Evolutionary conservation across 23 tunicate species (phyloP), one percentile per base, ranked within the genome.

Genomic region (Ciona savignyi): DNA sequence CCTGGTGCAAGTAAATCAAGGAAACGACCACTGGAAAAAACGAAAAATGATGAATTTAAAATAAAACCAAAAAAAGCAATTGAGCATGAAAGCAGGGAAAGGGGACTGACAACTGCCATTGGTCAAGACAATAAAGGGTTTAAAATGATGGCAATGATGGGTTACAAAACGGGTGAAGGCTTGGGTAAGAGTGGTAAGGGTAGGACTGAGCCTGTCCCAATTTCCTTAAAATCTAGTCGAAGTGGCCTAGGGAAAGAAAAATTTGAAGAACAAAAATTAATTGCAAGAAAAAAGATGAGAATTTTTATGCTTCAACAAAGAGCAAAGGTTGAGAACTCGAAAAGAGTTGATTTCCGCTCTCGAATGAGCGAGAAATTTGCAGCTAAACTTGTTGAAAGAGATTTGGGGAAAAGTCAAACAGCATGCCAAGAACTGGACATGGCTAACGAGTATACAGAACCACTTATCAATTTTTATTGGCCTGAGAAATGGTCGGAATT

Each of bases 81-180:
- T 35, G 88, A 91, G 34, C 73, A 63, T 15, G 97, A 91, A 65
- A 76, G 71, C 22, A 75, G 97, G 23, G 90, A 85, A 29, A 80
- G 80, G 62, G 97, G 97, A 1, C 49, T 91, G 2, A 63, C 81
- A 0, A 91, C 97, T 4, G 77, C 67, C 20, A 30, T 91, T 25
- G 56, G 74, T 42, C 20, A 70, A 19, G 86, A 91, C 51, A 91
- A 91, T 73, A 74, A 71, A 9, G 97, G 97, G 34, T 91, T 91
- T 65, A 88, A 89, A 71, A 26, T 91, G 78, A 73, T 91, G 83
- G 78, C 70, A 31, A 91, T 83, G 80, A 91, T 91, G 97, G 97
- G 97, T 3, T 91, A 91, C 76, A 85, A 80, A 67, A 31, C 68
- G 0, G 97, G 97, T 0, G 80, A 91, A 35, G 97, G 97, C 27